A percentile compares a stretch with the other conserved stretches of the same genome.
These are phyloP conservation scores for Lepus oiostolus DNA, from an alignment of 2,797 vertebrate species.

Conservation along the genomic window DNA sequence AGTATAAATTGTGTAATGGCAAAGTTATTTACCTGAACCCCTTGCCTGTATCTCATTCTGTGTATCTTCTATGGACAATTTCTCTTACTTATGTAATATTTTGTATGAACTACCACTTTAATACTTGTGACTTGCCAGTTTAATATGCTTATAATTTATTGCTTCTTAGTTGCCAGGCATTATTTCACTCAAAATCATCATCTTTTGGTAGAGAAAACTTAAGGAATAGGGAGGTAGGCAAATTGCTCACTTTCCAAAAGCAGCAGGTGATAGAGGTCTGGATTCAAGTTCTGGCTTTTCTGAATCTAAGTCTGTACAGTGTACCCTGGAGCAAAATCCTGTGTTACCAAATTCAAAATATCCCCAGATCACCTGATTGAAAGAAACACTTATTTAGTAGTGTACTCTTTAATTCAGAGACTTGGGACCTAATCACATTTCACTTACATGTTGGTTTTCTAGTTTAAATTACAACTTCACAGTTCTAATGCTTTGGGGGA, in stretches of 20 bases:
- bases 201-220: background rate
- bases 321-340: background rate
- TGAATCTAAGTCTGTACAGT: background rate
- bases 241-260: background rate
- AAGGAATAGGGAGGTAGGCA: background rate
- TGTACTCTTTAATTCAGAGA: background rate
- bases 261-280: background rate
- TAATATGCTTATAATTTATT: background rate
- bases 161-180: background rate
- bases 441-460: background rate
- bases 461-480: slow-evolving; percentile 27
- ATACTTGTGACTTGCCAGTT: background rate
- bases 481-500: slow-evolving; percentile 10
- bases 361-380: background rate
- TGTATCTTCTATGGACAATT: background rate
- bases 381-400: background rate
- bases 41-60: background rate
- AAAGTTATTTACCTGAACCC: background rate
- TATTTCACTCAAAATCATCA: slow-evolving; percentile 20
- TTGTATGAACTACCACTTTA: background rate
- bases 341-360: background rate
- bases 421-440: background rate
- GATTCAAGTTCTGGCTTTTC: background rate
- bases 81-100: background rate
- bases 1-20: background rate